Evolutionary conservation across 2,888 invertebrate genomes (phyloP), one percentile per base, ranked within the genome.

Genomic region (Apodemia hepburni): DNA sequence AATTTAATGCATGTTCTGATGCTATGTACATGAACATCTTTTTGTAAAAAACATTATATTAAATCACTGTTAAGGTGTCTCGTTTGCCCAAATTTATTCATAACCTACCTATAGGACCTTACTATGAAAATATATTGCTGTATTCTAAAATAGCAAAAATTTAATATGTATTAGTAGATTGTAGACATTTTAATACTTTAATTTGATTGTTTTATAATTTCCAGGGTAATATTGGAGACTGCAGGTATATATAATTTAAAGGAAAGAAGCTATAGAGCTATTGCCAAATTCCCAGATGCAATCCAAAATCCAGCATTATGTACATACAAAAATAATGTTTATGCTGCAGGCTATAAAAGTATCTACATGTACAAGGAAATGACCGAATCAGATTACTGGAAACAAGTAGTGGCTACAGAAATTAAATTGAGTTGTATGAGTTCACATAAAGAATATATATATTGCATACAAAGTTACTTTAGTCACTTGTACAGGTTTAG

Each of bases 301-400:
- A 78, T 90, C 47, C 90, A 90, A 64, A 80, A 74, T 38, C 89
- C 90, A 1, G 85, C 84, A 0, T 73, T 84, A 0, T 90, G 90
- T 62, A 68, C 72, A 0, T 82, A 88, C 45, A 70, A 85, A 1
- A 75, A 78, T 38, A 61, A 64, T 0, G 73, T 89, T 0, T 90
- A 85, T 69, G 80, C 78, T 0, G 77, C 82, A 0, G 84, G 86
- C 0, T 78, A 82, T 6, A 82, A 78, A 58, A 73, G 80, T 27
- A 80, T 90, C 58, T 87, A 84, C 64, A 71, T 73, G 61, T 87
- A 84, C 67, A 78, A 79, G 54, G 81, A 82, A 0, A 47, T 42
- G 0, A 81, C 72, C 0, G 67, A 76, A 0, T 62, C 63, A 0
- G 81, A 85, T 45, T 29, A 66, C 15, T 90, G 89, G 90, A 60